Base-by-base conservation (phyloP, 2,888 invertebrate genomes). In the Carabus problematicus region DNA sequence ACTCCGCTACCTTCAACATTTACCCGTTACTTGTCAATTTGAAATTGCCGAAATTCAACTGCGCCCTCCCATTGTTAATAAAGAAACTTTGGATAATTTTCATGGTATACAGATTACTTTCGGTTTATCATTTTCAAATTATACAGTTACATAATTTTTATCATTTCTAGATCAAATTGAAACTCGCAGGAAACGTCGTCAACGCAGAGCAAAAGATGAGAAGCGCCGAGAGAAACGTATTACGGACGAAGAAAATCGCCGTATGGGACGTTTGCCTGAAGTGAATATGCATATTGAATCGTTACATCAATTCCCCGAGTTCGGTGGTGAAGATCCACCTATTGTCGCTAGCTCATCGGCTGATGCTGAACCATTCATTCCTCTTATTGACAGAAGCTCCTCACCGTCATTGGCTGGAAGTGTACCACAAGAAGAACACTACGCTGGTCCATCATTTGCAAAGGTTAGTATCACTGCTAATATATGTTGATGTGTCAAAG, bases 1-100 rank as follows among this genome's bases (percentile, higher is more conserved):
- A 55, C 83, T 92, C 74, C 86, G 92, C 58, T 94, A 92, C 76
- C 82, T 95, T 58, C 87, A 91, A 64, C 98, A 98, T 81, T 84
- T 98, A 75, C 97, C 98, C 0, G 84, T 97, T 7, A 92, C 94
- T 70, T 94, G 95, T 77, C 92, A 93, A 70, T 95, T 96, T 82
- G 92, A 95, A 77, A 87, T 97, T 43, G 94, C 93, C 43, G 98
- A 98, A 82, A 86, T 98, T 70, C 88, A 92, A 70, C 82, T 98
- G 60, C 85, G 86, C 71, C 87, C 90, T 39, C 93, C 94, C 0
- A 79, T 88, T 70, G 85, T 97, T 1, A 88, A 89, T 3, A 80
- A 85, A 63, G 87, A 88, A 60, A 91, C 94, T 49, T 78, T 94
- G 29, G 82, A 85, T 60, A 80, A 82, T 64, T 96, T 94, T 78